Evolutionary conservation across 2,888 invertebrate species (phyloP).

Genomic region (Lacanobia wlatinum): DNA sequence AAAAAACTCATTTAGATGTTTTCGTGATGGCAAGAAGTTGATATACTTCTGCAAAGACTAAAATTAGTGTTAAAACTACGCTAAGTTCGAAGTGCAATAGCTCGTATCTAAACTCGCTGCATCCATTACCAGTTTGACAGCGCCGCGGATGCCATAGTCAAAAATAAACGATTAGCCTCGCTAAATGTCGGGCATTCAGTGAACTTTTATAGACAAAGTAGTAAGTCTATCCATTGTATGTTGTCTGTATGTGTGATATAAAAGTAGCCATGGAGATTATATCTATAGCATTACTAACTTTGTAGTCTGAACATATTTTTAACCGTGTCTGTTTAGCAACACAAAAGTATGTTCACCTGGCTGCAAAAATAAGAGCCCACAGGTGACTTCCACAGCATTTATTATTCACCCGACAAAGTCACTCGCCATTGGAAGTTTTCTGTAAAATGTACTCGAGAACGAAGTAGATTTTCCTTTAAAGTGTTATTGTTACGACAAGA

Average conservation of each 20-base stretch:
- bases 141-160: constrained; percentile 16
- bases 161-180: constrained; percentile 41
- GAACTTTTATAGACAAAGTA: constrained; percentile 30
- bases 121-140: constrained; percentile 45
- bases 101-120: constrained; percentile 24
- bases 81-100: constrained; percentile 16
- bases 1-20: no score
- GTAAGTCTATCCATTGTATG: background rate
- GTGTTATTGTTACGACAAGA: constrained; percentile 78
- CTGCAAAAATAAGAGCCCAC: constrained; percentile 76
- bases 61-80: background rate
- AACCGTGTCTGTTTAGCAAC: constrained; percentile 24
- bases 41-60: background rate
- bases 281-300: background rate
- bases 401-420: constrained; percentile 85
- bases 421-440: constrained; percentile 79
- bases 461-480: constrained; percentile 79
- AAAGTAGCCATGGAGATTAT: background rate
- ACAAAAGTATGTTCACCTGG: constrained; percentile 56
- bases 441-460: constrained; percentile 75
- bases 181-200: constrained; percentile 21
- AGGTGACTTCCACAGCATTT: constrained; percentile 78
- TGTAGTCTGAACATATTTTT: constrained; percentile 6
- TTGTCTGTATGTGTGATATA: background rate
- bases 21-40: no score